Percentiles rank a stretch among this genome's conserved stretches.
phyloP scores from a whole-genome alignment of 2,888 invertebrate species.

The Lochmaea capreae region DNA sequence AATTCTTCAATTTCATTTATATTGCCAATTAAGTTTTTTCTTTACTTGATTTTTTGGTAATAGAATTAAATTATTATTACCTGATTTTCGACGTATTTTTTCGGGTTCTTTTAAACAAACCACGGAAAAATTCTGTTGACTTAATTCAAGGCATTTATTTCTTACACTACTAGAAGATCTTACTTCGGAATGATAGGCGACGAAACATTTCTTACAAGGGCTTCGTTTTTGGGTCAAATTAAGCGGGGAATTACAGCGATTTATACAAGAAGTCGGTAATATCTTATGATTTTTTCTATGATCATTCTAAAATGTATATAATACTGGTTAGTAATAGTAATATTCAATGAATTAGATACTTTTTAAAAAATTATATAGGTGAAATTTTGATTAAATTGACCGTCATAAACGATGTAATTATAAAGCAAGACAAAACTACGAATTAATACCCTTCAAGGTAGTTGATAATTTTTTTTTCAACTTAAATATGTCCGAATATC shows the following conservation, averaged over 20 bases:
- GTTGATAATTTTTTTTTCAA: too few species aligned
- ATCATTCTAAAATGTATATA: slow-evolving; percentile 35
- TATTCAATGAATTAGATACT: neutral
- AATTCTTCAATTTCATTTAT: too few species aligned
- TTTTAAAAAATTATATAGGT: too few species aligned
- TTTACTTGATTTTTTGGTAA: too few species aligned
- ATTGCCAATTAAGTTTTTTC: too few species aligned
- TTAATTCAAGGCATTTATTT: neutral
- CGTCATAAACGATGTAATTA: neutral
- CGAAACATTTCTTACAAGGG: slow-evolving; percentile 36
- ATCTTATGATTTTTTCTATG: slow-evolving; percentile 25
- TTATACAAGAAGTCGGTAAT: neutral
- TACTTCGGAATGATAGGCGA: slow-evolving; percentile 32
- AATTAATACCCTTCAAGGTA: too few species aligned
- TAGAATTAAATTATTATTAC: neutral
- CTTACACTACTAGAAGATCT: neutral
- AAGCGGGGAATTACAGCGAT: neutral
- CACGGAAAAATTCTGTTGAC: neutral
- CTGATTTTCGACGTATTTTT: neutral
- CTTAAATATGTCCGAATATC: neutral
- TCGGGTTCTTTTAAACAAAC: neutral
- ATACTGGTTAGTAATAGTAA: neutral
- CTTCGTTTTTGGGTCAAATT: neutral
- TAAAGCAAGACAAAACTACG: neutral
- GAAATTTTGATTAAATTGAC: too few species aligned